Conservation (phyloP, 2,797 vertebrate genomes). For the Sebastes nivosus region DNA sequence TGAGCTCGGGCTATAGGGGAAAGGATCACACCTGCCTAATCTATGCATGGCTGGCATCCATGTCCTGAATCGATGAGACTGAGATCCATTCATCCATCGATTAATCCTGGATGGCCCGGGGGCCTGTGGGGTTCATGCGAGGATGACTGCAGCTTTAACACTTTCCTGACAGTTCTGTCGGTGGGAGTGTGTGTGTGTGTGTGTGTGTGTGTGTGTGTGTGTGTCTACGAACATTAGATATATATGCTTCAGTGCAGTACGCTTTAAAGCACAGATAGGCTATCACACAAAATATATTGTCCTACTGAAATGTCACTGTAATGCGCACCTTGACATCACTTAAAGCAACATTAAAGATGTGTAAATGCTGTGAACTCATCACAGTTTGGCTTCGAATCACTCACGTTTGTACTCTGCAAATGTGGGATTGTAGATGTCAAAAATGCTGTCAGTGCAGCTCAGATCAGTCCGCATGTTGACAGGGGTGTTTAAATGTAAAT, state of each 20-base stretch:
- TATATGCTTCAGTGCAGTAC: background rate
- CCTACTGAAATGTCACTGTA: background rate
- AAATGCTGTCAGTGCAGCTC: conserved; percentile 1
- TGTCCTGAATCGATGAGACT: conserved; percentile 57
- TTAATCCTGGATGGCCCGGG: conserved; percentile 57
- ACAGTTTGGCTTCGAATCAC: background rate
- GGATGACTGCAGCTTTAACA: conserved; percentile 25
- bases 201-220: too few species aligned
- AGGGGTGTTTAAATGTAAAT: background rate
- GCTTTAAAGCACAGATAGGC: background rate
- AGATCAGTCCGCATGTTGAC: conserved; percentile 2
- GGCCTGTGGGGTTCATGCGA: conserved; percentile 15
- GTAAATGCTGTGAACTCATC: background rate
- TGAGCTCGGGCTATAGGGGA: conserved; percentile 27
- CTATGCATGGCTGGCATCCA: conserved; percentile 63
- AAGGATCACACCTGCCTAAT: conserved; percentile 49
- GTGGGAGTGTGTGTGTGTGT: background rate
- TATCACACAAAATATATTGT: background rate
- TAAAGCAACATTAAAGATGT: background rate
- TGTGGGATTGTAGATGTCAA: conserved; percentile 11
- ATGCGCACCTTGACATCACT: background rate
- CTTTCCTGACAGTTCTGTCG: conserved; percentile 7
- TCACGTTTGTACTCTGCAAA: background rate
- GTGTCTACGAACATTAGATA: background rate
- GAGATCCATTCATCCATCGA: conserved; percentile 70